phyloP scores from a whole-genome alignment of 2,113 vertebrate genomes.

The Tympanuchus pallidicinctus region DNA sequence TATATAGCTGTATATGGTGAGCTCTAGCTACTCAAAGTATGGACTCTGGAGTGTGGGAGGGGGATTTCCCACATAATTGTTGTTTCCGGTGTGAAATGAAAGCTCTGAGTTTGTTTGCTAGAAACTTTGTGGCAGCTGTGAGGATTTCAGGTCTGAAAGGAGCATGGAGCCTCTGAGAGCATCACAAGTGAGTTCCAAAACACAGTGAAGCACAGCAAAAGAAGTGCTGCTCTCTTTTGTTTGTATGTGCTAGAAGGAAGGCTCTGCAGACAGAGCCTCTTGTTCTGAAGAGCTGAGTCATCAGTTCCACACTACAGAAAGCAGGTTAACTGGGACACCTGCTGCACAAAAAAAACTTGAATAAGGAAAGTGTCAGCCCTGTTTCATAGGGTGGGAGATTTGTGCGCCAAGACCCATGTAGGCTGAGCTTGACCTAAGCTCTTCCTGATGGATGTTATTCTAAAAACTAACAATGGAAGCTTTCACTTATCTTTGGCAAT shows the following conservation, averaged over 20 bases:
- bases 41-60: slow-evolving; percentile 3
- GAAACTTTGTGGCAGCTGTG: slow-evolving; percentile 36
- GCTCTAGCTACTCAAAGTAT: background rate
- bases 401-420: background rate
- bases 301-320: background rate
- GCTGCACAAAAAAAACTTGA: background rate
- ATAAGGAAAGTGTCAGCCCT: background rate
- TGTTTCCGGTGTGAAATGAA: slow-evolving; percentile 48
- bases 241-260: background rate
- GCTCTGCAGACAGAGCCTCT: background rate
- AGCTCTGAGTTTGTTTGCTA: slow-evolving; percentile 51
- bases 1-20: background rate
- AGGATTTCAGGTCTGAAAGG: slow-evolving; percentile 9
- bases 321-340: background rate
- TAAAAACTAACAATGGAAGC: background rate
- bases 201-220: background rate
- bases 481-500: background rate
- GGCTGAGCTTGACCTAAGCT: background rate
- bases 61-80: slow-evolving; percentile 54
- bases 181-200: slow-evolving; percentile 6
- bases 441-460: background rate
- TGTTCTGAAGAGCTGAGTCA: slow-evolving; percentile 14
- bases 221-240: background rate
- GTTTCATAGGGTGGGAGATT: background rate
- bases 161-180: background rate